Conservation (phyloP, 1,140 invertebrate genomes). For the Oncopodura yosiiana region DNA sequence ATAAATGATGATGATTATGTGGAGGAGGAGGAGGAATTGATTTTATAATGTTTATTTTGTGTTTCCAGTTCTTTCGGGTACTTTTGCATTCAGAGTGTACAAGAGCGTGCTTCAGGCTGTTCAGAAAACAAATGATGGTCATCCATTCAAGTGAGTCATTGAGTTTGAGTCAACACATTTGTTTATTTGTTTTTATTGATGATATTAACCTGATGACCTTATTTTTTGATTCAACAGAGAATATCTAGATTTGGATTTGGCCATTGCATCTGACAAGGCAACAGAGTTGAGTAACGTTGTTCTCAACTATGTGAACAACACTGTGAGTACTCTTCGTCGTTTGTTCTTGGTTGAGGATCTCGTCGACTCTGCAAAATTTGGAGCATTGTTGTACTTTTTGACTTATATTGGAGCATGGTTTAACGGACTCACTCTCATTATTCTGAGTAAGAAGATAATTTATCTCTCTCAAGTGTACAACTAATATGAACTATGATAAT, state of each 20-base stretch:
- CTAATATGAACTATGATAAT: no score
- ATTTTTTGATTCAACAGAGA: slow-evolving; percentile 51
- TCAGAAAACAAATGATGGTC: slow-evolving; percentile 91
- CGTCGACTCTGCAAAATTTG: slow-evolving; percentile 91
- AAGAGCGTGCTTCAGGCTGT: slow-evolving; percentile 90
- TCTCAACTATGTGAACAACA: slow-evolving; percentile 72
- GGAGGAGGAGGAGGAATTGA: no score
- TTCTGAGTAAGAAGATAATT: slow-evolving; percentile 59
- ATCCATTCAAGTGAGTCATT: slow-evolving; percentile 84
- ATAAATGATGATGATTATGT: no score
- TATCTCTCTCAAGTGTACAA: neutral
- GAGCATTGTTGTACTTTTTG: slow-evolving; percentile 80
- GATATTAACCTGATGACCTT: neutral
- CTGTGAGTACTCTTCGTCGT: slow-evolving; percentile 68
- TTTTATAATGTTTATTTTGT: no score
- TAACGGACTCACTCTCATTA: slow-evolving; percentile 93
- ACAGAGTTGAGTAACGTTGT: slow-evolving; percentile 71
- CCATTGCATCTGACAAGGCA: slow-evolving; percentile 74
- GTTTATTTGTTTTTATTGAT: slow-evolving; percentile 6
- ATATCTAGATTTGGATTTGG: slow-evolving; percentile 74
- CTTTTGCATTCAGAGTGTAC: slow-evolving; percentile 88
- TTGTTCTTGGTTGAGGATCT: slow-evolving; percentile 93
- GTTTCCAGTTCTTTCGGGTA: slow-evolving; percentile 64
- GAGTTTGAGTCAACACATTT: slow-evolving; percentile 1
- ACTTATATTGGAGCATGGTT: slow-evolving; percentile 96